Conservation (phyloP, 92 coral and sea anemone species). For the Meandrina meandrites region DNA sequence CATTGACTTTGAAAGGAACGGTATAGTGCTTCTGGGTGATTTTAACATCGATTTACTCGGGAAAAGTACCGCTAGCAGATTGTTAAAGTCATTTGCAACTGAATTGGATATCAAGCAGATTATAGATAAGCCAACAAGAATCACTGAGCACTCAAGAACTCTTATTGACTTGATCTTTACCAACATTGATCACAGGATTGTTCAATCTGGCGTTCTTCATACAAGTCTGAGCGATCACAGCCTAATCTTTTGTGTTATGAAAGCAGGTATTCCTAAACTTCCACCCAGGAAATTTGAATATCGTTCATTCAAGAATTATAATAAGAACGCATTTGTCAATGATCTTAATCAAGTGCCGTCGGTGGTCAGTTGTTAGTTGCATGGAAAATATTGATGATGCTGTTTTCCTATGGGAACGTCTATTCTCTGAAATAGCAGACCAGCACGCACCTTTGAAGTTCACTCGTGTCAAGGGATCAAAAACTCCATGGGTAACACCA, state of each 20-base stretch:
- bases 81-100: conserved; percentile 36
- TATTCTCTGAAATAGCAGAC: conserved; percentile 33
- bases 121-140: conserved; percentile 33
- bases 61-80: conserved; percentile 12
- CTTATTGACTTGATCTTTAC: conserved; percentile 53
- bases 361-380: conserved; percentile 38
- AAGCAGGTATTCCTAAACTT: conserved; percentile 45
- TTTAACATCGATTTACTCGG: conserved; percentile 30
- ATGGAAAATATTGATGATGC: conserved; percentile 47
- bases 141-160: conserved; percentile 55
- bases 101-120: conserved; percentile 39
- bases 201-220: conserved; percentile 46
- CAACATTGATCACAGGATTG: conserved; percentile 41
- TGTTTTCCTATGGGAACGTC: conserved; percentile 48
- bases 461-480: conserved; percentile 32
- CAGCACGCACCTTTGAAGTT: conserved; percentile 39
- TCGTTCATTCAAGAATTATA: conserved; percentile 50
- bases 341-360: conserved; percentile 53
- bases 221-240: conserved; percentile 45
- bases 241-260: conserved; percentile 43
- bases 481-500: conserved; percentile 38
- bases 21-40: conserved; percentile 37
- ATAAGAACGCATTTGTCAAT: conserved; percentile 31
- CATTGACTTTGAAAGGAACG: conserved; percentile 27
- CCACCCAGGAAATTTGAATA: conserved; percentile 40